Base-by-base conservation (phyloP, 2,888 invertebrate genomes). In the Orchesellides sinensis region DNA sequence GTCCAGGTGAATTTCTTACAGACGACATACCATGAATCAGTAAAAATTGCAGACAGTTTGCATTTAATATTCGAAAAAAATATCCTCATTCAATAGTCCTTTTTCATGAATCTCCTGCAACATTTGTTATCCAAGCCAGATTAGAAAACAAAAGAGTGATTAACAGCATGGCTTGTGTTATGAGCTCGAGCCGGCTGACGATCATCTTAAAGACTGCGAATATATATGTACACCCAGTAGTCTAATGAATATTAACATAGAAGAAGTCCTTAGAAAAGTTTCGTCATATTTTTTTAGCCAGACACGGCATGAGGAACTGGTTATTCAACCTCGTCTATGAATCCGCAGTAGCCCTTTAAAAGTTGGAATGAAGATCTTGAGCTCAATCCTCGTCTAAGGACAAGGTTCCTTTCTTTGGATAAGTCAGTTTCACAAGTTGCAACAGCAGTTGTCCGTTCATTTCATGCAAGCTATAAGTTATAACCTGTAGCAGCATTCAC, bases 381-480 rank as follows among this genome's bases (percentile, higher is more conserved):
- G 10, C 10, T 10, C n/a, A 17, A 17, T 52, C 52, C 8, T 61
- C 32, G 21, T 35, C 52, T 66, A 75, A 75, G 75, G 77, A 77
- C 77, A 77, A 77, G 77, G 77, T 68, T 68, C 68, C 65, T 66
- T 75, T 66, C 66, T 75, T 75, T 75, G 75, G 65, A 66, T 32
- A 75, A 75, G 65, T 75, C 66, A 75, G 65, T 75, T 75, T 75
- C 66, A 74, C 45, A 12, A 70, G 49, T 2, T 14, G 25, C 52
- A 52, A 25, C 54, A 54, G 61, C 61, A 61, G 61, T n/a, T n/a
- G n/a, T n/a, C n/a, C n/a, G n/a, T n/a, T n/a, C n/a, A n/a, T n/a
- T n/a, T n/a, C n/a, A n/a, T n/a, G n/a, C n/a, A n/a, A n/a, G n/a
- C n/a, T n/a, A n/a, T n/a, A n/a, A n/a, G n/a, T n/a, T n/a, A n/a